Percentiles rank a stretch among this genome's conserved stretches.
phyloP scores from a whole-genome alignment of 1,140 invertebrate species.

The Chrysomallon squamiferum region DNA sequence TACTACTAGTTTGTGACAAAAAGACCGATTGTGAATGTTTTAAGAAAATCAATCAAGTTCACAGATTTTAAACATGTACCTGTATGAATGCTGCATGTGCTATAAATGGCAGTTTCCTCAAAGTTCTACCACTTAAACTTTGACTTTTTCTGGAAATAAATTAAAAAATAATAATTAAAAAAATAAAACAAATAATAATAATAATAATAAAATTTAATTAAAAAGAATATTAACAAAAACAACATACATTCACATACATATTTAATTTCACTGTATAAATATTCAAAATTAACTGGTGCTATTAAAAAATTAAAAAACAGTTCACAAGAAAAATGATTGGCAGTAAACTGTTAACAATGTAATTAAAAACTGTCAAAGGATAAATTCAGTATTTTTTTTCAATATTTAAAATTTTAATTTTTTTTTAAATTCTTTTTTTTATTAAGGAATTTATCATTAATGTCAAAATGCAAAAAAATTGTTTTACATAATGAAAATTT shows the following conservation, averaged over 20 bases:
- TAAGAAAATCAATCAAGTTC: no score
- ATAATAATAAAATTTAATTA: not conserved
- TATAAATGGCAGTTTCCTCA: slow-evolving; percentile 88
- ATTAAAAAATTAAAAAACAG: not conserved
- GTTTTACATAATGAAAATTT: no score
- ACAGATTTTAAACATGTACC: no score
- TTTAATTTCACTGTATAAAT: not conserved
- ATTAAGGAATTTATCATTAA: no score
- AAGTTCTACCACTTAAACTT: slow-evolving; percentile 81
- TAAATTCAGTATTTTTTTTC: no score
- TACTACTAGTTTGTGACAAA: no score
- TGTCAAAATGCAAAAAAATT: no score
- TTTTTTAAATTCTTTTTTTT: no score
- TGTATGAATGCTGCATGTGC: slow-evolving; percentile 67
- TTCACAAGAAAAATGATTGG: not conserved
- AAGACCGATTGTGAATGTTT: no score
- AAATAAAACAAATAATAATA: not conserved
- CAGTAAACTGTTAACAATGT: not conserved
- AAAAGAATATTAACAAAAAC: not conserved
- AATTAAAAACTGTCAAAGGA: no score
- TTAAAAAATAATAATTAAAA: not conserved
- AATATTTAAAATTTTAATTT: no score
- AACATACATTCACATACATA: not conserved
- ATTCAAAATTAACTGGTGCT: not conserved
- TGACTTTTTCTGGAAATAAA: slow-evolving; percentile 68